A percentile compares a stretch with the other conserved stretches of the same genome.
These are phyloP conservation scores for Nymphalis urticae DNA, from an alignment of 2,888 invertebrate species.

Conservation along the genomic window DNA sequence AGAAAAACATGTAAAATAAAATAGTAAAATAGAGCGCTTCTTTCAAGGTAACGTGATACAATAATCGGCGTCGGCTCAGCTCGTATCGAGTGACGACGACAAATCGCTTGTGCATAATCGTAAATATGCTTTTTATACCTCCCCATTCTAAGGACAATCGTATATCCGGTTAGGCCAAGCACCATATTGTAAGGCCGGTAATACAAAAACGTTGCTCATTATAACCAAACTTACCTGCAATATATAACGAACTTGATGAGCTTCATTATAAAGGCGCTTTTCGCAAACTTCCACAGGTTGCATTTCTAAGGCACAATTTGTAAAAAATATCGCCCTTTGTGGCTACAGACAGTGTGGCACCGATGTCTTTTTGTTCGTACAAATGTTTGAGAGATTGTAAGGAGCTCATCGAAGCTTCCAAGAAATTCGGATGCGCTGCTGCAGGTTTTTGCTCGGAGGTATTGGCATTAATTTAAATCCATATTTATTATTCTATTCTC, in stretches of 20 bases:
- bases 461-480: constrained; percentile 24
- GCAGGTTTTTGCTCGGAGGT: constrained; percentile 19
- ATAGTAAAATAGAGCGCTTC: constrained; percentile 30
- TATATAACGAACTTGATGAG: constrained; percentile 48
- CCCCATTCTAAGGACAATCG: constrained; percentile 62
- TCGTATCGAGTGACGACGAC: constrained; percentile 76
- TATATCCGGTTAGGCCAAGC: constrained; percentile 71
- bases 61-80: constrained; percentile 65
- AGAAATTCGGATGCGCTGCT: constrained; percentile 55
- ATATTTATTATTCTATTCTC: not conserved
- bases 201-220: constrained; percentile 69
- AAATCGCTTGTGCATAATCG: constrained; percentile 79
- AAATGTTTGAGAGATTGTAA: constrained; percentile 58
- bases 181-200: constrained; percentile 68
- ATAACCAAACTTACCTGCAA: constrained; percentile 49
- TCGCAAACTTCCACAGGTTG: constrained; percentile 52
- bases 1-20: constrained; percentile 22
- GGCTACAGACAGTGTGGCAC: constrained; percentile 78
- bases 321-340: constrained; percentile 68
- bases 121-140: constrained; percentile 71
- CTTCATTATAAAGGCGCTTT: constrained; percentile 49
- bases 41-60: constrained; percentile 65
- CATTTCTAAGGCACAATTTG: constrained; percentile 71
- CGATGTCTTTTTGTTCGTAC: constrained; percentile 70
- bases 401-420: constrained; percentile 61